Base-by-base conservation (phyloP, 2,797 vertebrate genomes). In the Siniperca undulata region DNA sequence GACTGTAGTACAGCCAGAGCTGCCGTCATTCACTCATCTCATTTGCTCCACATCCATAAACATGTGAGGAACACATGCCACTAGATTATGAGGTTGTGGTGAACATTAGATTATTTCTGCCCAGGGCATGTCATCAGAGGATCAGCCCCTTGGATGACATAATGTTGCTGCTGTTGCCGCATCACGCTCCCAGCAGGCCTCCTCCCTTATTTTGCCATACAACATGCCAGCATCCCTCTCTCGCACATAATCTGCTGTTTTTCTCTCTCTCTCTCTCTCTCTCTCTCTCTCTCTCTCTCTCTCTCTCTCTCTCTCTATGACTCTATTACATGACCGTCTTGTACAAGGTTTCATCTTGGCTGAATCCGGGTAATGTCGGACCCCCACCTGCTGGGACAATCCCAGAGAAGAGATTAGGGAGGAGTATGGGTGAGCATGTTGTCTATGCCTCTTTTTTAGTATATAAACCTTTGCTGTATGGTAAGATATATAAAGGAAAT, bases 141-240 rank as follows among this genome's bases (percentile, higher is more conserved):
- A 89, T 89, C 81, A 84, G 77, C 22, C 58, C 20, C 42, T 20
- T 22, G 48, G 46, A 70, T 89, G 80, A 82, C 83, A 89, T 82
- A 62, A 88, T 89, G 78, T 59, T 12, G 7, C 69, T 78, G 83
- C 46, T 68, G 71, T 62, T 74, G 24, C 40, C 4, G 34, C 65
- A 34, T 65, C 56, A 62, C 17, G 72, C 22, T 81, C n/a, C 7
- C 64, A 50, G 78, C 38, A 3, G 9, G 48, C 44, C 2, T 74
- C 81, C 58, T 40, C 16, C 24, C 55, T 59, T 48, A 68, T 55
- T 61, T 19, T 69, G 44, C 50, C 60, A 72, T 5, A 65, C 38
- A 73, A 74, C 58, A 30, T 70, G 62, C 60, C 46, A 80, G 4
- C 36, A 79, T 50, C 38, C 53, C 62, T 70, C 27, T 0, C 52